Base-by-base conservation (phyloP, 1,140 invertebrate species). In the Colletes latitarsis region DNA sequence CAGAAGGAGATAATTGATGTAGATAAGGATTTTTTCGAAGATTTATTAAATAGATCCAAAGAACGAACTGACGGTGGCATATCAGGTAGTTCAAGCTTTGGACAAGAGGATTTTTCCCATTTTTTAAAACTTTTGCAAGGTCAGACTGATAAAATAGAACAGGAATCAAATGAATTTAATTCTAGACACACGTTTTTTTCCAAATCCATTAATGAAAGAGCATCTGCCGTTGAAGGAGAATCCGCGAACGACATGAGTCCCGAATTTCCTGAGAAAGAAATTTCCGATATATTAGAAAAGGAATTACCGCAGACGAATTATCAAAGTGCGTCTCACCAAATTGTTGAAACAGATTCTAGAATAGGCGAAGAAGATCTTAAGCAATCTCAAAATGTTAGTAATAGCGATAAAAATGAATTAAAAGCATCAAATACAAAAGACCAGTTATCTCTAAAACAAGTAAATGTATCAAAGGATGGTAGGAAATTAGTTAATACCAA, bases 1-100 rank as follows among this genome's bases (percentile, higher is more conserved):
- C 89, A 91, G 41, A 93, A 93, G 67, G 92, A 93, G 81, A 93
- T 93, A 39, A 93, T 89, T 0, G 93, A 93, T n/a, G 92, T 93
- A 1, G 93, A 93, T 55, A 92, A 93, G 67, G 89, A 92, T 66
- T 93, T 93, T 68, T 93, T 93, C 53, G 91, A 91, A 41, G 88
- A 89, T 85, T 81, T 93, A 30, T 71, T 93, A 15, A 90, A 87
- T 46, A 87, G 64, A 63, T 91, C 92, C 0, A 90, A 90, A n/a
- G 91, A 93, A 68, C 91, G 85, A 69, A 82, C 58, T 0, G 91
- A 92, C 15, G 88, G 90, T 14, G 86, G 90, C 5, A 89, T 93
- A 19, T 92, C 92, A 0, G 86, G 83, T 0, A 93, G 92, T 79
- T 93, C 92, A 0, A 93, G 92, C 83, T 91, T 93, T 6, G 92